These are phyloP conservation scores for Terrapene triunguis DNA, from an alignment of 2,113 vertebrate species.

Conservation along the genomic window DNA sequence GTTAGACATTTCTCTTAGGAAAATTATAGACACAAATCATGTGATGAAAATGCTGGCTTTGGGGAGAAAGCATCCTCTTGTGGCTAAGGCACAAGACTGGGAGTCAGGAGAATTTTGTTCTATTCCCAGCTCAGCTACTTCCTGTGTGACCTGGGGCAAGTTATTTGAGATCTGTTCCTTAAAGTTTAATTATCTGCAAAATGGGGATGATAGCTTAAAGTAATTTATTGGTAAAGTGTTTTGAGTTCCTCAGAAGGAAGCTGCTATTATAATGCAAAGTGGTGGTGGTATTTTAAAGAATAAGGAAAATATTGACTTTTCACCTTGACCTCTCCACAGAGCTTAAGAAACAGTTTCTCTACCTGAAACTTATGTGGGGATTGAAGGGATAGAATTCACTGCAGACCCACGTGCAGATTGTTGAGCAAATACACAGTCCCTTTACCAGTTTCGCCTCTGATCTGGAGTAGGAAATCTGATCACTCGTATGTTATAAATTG, in stretches of 20 bases:
- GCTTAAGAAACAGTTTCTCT: background rate
- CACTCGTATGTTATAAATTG: background rate
- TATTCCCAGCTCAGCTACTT: background rate
- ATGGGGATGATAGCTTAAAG: background rate
- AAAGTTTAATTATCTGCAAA: background rate
- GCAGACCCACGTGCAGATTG: background rate
- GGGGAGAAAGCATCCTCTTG: background rate
- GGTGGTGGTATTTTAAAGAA: background rate
- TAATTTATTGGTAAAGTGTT: background rate
- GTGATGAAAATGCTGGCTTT: background rate
- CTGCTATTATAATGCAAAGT: background rate
- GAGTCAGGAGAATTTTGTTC: background rate
- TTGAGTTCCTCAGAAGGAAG: background rate
- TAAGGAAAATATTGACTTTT: background rate
- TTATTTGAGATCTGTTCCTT: background rate
- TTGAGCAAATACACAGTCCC: background rate
- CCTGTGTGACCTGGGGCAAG: fast-evolving
- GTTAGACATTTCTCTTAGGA: background rate
- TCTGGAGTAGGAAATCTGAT: background rate
- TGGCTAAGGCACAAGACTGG: background rate
- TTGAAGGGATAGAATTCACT: background rate
- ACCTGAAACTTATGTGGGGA: fast-evolving
- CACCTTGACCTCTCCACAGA: background rate
- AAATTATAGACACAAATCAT: background rate
- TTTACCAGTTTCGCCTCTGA: background rate